Percentiles rank a stretch among this genome's conserved stretches.
Conservation (phyloP, 1,140 invertebrate genomes). For the Pseudomyrmex dendroicus region DNA sequence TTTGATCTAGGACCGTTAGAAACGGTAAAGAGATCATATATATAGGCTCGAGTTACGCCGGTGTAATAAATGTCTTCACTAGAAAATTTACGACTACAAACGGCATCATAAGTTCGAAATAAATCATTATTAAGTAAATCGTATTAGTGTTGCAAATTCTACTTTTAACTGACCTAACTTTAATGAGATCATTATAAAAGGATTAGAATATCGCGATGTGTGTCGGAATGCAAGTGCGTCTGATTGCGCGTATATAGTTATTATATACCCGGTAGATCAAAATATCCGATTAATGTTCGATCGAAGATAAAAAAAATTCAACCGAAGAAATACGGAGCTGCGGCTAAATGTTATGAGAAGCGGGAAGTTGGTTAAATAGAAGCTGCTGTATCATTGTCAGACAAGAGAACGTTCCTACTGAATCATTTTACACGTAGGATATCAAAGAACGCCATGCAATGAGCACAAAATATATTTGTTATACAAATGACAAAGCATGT, state of each 20-base stretch:
- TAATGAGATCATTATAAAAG: constrained; percentile 70
- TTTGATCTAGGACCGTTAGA: constrained; percentile 14
- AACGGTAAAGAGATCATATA: constrained; percentile 35
- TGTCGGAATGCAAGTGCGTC: background rate
- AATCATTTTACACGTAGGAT: constrained; percentile 46
- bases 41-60: constrained; percentile 41
- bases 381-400: constrained; percentile 55
- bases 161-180: constrained; percentile 62
- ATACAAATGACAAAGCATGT: constrained; percentile 6
- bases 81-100: constrained; percentile 63
- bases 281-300: constrained; percentile 49
- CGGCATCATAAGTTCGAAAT: constrained; percentile 57
- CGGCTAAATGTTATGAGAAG: constrained; percentile 57
- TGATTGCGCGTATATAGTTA: background rate
- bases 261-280: background rate
- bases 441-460: constrained; percentile 31
- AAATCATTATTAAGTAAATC: constrained; percentile 75
- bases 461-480: constrained; percentile 40
- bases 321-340: constrained; percentile 47
- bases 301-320: constrained; percentile 42
- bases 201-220: constrained; percentile 60
- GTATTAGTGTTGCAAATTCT: constrained; percentile 72
- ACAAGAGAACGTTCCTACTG: constrained; percentile 45
- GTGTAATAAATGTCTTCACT: constrained; percentile 62
- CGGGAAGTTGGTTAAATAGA: constrained; percentile 54